Conservation (phyloP, 2,797 vertebrate species). For the Spondyliosoma cantharus region DNA sequence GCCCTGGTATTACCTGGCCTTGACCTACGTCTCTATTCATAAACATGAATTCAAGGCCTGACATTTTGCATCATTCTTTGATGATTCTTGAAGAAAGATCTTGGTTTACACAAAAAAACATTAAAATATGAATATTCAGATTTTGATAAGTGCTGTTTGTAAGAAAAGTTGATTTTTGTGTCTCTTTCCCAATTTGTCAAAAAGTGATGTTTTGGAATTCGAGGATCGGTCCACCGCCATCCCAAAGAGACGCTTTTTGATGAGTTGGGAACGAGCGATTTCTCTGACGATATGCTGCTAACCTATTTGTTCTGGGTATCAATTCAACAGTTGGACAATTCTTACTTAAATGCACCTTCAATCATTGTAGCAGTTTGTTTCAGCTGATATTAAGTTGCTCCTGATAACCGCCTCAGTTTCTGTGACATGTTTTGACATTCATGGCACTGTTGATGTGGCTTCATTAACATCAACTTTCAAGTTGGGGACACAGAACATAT, state of each 20-base stretch:
- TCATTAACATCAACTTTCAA: neutral
- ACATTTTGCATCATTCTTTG: neutral
- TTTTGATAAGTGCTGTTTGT: too few relatives aligned
- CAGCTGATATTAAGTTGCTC: neutral
- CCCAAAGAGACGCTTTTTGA: too few relatives aligned
- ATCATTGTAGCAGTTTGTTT: neutral
- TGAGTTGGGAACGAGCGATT: too few relatives aligned
- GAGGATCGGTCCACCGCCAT: too few relatives aligned
- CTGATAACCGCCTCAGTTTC: too few relatives aligned
- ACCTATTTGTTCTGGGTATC: too few relatives aligned
- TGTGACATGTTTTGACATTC: neutral
- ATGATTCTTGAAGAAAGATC: neutral
- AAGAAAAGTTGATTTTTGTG: too few relatives aligned
- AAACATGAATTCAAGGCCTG: constrained; percentile 2
- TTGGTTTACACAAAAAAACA: neutral
- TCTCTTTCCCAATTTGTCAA: too few relatives aligned
- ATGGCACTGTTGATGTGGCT: neutral
- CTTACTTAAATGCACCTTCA: too few relatives aligned
- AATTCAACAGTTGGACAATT: too few relatives aligned
- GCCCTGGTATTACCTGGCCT: constrained; percentile 25
- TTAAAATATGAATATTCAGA: neutral
- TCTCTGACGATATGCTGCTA: too few relatives aligned
- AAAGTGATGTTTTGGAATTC: neutral
- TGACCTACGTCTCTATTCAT: constrained; percentile 16
- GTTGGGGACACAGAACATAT: neutral